These are phyloP conservation scores for Columba guinea DNA, from an alignment of 2,797 vertebrate genomes.

Conservation along the genomic window DNA sequence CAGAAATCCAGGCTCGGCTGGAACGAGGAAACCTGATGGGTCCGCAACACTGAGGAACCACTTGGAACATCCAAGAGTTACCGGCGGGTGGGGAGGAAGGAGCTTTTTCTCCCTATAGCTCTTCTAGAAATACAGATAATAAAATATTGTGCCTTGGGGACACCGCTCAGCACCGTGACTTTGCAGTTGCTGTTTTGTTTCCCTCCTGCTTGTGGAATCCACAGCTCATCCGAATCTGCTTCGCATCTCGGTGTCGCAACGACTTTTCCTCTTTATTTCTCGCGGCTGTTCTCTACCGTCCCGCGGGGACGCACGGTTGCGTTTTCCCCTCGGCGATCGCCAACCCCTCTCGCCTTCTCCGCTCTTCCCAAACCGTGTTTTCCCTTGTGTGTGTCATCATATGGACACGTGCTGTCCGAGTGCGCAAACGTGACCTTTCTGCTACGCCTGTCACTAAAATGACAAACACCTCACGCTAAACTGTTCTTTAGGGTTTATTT, in stretches of 20 bases:
- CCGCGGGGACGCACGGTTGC: fast-evolving
- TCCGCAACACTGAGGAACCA: not conserved
- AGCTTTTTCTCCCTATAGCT: not conserved
- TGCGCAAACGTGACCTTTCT: not conserved
- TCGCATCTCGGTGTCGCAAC: fast-evolving
- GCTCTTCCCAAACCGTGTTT: not conserved
- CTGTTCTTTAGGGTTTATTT: fast-evolving
- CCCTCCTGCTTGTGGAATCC: not conserved
- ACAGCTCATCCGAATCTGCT: fast-evolving
- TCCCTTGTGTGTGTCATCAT: fast-evolving
- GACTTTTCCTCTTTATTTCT: fast-evolving
- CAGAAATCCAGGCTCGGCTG: conserved; percentile 7
- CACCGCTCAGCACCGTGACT: fast-evolving
- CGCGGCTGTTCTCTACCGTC: not conserved
- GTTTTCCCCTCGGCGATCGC: not conserved
- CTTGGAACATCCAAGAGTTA: conserved; percentile 23
- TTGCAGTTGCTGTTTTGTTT: not conserved
- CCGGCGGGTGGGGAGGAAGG: not conserved
- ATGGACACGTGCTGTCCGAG: fast-evolving
- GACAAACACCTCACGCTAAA: not conserved
- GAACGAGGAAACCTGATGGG: not conserved
- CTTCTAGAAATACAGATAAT: not conserved
- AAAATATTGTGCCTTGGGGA: not conserved
- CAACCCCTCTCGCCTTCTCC: not conserved
- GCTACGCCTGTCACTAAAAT: not conserved